phyloP scores from a whole-genome alignment of 2,797 vertebrate genomes.

The Oreochromis grahami region DNA sequence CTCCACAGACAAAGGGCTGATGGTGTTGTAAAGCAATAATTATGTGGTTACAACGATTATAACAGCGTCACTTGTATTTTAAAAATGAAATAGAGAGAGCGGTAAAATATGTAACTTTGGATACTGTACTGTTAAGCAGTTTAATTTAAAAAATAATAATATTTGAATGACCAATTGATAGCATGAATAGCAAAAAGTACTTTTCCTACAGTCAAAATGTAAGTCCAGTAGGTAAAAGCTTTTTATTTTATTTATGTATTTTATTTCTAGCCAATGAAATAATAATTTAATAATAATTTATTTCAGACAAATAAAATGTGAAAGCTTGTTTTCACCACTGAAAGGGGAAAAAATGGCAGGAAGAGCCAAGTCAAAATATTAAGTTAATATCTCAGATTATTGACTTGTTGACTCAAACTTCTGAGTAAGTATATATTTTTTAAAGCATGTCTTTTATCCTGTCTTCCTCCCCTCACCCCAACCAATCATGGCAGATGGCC shows the following conservation, averaged over 20 bases:
- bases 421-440: not conserved
- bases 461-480: no score
- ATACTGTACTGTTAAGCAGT: not conserved
- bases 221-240: not conserved
- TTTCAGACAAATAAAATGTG: not conserved
- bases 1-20: no score
- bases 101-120: not conserved
- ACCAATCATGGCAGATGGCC: no score
- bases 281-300: not conserved
- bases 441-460: no score
- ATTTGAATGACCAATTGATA: not conserved
- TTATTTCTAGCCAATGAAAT: not conserved
- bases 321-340: not conserved
- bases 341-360: rapidly evolving
- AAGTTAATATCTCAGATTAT: not conserved
- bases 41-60: not conserved
- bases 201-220: not conserved
- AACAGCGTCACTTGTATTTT: not conserved
- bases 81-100: not conserved
- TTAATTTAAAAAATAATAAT: not conserved
- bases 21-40: not conserved
- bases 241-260: not conserved
- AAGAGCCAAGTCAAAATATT: not conserved
- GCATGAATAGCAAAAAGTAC: not conserved
- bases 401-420: not conserved